These are phyloP conservation scores for Jacana jacana DNA, from an alignment of 2,113 vertebrate species.

Conservation along the genomic window DNA sequence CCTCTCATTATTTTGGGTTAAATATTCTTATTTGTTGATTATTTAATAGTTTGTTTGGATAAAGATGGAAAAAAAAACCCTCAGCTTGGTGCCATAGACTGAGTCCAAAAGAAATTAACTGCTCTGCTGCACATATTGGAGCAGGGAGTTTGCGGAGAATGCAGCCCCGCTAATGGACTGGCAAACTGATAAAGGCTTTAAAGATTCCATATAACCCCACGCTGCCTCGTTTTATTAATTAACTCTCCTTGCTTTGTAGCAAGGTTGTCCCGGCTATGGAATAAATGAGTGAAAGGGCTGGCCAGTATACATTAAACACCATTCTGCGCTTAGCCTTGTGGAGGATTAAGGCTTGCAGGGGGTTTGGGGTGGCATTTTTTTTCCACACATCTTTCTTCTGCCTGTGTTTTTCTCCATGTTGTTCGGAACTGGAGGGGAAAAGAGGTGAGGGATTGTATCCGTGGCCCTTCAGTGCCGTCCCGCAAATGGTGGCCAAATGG, in stretches of 20 bases:
- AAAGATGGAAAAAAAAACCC: constrained; percentile 64
- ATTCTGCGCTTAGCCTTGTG: not conserved
- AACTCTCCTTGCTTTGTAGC: constrained; percentile 55
- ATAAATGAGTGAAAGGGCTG: constrained; percentile 23
- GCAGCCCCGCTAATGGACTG: constrained; percentile 72
- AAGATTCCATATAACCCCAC: constrained; percentile 75
- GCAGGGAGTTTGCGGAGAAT: constrained; percentile 71
- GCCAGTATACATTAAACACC: constrained; percentile 29
- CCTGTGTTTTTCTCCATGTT: not conserved
- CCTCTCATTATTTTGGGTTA: constrained; percentile 67
- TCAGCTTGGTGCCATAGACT: constrained; percentile 74
- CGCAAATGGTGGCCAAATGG: not conserved
- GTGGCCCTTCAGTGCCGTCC: not conserved
- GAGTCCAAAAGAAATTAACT: constrained; percentile 84
- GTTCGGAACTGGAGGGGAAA: not conserved
- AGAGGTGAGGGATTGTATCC: not conserved
- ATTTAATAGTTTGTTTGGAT: constrained; percentile 73
- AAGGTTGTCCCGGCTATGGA: constrained; percentile 9
- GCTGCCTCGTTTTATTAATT: constrained; percentile 72
- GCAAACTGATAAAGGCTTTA: constrained; percentile 74
- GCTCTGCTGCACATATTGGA: constrained; percentile 81
- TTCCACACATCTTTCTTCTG: not conserved
- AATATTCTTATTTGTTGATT: constrained; percentile 71
- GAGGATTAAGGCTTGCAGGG: not conserved
- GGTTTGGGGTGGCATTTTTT: not conserved